These are phyloP conservation scores for Pseudoips prasinana DNA, from an alignment of 2,888 invertebrate genomes.

Conservation along the genomic window DNA sequence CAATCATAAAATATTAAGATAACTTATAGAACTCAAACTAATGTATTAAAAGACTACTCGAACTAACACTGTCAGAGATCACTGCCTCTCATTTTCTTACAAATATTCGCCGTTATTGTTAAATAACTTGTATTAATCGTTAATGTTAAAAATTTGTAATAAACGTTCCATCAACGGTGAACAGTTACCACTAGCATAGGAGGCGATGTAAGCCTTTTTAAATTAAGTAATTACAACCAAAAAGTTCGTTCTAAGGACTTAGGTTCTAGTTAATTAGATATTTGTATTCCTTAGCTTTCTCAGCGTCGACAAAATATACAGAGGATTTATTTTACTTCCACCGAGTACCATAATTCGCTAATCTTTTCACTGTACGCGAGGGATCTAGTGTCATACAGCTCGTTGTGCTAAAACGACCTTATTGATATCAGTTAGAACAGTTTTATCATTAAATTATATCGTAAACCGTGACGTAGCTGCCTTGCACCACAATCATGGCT, in stretches of 20 bases:
- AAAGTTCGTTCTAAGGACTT: slow-evolving; percentile 81
- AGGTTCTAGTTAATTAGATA: slow-evolving; percentile 68
- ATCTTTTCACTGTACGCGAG: no score
- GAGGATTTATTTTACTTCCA: slow-evolving; percentile 14
- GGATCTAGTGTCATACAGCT: no score
- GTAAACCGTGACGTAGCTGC: no score
- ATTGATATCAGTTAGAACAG: no score
- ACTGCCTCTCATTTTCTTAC: slow-evolving; percentile 61
- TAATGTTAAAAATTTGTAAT: slow-evolving; percentile 70
- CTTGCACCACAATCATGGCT: no score
- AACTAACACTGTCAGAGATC: slow-evolving; percentile 58
- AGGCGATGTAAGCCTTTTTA: slow-evolving; percentile 58
- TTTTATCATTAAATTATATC: no score
- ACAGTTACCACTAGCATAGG: slow-evolving; percentile 77
- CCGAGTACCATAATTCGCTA: background rate
- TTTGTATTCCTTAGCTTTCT: slow-evolving; percentile 49
- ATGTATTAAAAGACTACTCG: slow-evolving; percentile 42
- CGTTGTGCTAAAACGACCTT: no score
- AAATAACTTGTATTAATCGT: slow-evolving; percentile 65
- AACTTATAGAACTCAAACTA: slow-evolving; percentile 1
- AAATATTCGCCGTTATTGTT: slow-evolving; percentile 62
- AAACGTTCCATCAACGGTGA: slow-evolving; percentile 80
- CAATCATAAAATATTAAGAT: slow-evolving; percentile 18
- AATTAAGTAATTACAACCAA: slow-evolving; percentile 79
- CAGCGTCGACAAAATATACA: slow-evolving; percentile 38